These are phyloP conservation scores for Drosophila emarginata DNA, from an alignment of 2,888 invertebrate species.

Conservation along the genomic window DNA sequence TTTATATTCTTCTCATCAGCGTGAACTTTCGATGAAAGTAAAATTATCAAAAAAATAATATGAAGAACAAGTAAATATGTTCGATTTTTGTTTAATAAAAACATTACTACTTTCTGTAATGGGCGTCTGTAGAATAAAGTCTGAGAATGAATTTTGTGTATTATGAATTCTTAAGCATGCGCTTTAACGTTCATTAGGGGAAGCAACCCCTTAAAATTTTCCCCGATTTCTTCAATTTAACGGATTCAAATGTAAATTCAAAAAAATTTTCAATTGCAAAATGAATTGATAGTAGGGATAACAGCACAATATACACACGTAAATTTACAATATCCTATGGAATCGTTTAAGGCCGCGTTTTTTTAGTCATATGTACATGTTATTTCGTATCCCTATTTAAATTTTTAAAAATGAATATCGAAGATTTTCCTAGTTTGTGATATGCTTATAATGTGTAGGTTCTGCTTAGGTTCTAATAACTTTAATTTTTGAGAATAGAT, in stretches of 20 bases:
- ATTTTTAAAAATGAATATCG: no score
- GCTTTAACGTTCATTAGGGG: constrained; percentile 27
- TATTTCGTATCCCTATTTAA: no score
- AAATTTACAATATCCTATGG: background rate
- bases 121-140: constrained; percentile 31
- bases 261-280: background rate
- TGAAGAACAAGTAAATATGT: constrained; percentile 43
- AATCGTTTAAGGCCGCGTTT: background rate
- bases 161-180: constrained; percentile 50
- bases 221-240: background rate
- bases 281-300: background rate
- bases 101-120: constrained; percentile 48
- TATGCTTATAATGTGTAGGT: no score
- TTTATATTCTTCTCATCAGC: constrained; percentile 80
- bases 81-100: constrained; percentile 49
- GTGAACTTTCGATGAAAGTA: constrained; percentile 48
- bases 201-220: constrained; percentile 15
- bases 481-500: no score
- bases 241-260: background rate
- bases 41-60: constrained; percentile 71
- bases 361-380: no score
- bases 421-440: no score
- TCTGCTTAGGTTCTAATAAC: no score
- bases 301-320: background rate
- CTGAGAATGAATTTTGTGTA: constrained; percentile 50